These are phyloP conservation scores for Varanus komodoensis DNA, from an alignment of 2,113 vertebrate species.

Conservation along the genomic window DNA sequence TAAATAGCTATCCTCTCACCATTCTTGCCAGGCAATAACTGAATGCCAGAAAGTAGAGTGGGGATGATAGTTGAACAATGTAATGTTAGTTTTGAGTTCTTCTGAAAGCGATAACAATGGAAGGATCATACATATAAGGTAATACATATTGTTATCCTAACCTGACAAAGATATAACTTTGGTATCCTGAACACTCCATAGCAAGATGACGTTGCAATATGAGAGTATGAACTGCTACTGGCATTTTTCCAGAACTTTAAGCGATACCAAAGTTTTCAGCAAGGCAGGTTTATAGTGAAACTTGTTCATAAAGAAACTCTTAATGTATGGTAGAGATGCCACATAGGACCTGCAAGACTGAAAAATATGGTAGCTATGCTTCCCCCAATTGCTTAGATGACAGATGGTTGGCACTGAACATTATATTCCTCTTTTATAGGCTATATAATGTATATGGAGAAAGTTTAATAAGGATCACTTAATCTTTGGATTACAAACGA, in stretches of 20 bases:
- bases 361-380: no score
- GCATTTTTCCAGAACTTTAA: not conserved
- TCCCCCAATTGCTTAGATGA: not conserved
- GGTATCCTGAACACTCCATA: not conserved
- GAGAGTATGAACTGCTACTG: no score
- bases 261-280: not conserved
- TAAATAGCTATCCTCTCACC: not conserved
- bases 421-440: not conserved
- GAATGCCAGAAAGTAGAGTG: not conserved
- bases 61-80: not conserved
- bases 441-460: not conserved
- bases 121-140: not conserved
- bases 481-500: not conserved
- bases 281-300: not conserved
- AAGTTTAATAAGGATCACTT: not conserved
- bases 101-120: not conserved
- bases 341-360: not conserved
- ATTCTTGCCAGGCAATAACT: not conserved
- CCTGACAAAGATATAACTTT: not conserved
- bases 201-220: not conserved
- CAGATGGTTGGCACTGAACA: not conserved
- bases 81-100: not conserved
- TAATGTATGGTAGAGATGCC: not conserved
- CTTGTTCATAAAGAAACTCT: not conserved
- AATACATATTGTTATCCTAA: not conserved